Conservation (phyloP, 2,113 vertebrate species). For the Setophaga coronata region DNA sequence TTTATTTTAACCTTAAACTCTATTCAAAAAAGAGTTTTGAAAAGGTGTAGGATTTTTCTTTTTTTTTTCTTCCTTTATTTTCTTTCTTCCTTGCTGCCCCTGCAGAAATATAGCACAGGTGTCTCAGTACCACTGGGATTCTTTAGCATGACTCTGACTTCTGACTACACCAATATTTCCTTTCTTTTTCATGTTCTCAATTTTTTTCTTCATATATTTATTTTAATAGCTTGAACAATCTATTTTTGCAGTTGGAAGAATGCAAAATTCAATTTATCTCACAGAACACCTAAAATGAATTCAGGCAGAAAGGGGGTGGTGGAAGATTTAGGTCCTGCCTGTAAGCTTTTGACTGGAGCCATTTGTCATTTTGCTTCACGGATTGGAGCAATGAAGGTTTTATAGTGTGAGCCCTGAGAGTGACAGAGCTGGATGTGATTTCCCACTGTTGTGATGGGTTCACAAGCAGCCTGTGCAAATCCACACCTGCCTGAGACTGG, state of each 20-base stretch:
- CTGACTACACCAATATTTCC: background rate
- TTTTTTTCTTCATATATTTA: slow-evolving; percentile 13
- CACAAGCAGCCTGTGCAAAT: background rate
- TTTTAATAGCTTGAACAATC: slow-evolving; percentile 51
- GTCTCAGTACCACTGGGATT: background rate
- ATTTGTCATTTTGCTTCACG: slow-evolving; percentile 52
- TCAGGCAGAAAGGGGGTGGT: background rate
- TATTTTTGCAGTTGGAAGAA: slow-evolving; percentile 51
- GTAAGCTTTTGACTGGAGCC: slow-evolving; percentile 57
- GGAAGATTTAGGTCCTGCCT: slow-evolving; percentile 62
- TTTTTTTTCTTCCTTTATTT: background rate
- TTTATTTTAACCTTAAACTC: background rate
- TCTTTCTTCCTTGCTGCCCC: background rate
- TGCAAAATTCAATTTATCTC: slow-evolving; percentile 58
- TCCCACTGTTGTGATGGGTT: background rate
- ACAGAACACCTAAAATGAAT: slow-evolving; percentile 60
- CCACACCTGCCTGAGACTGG: background rate
- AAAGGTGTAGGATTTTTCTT: background rate
- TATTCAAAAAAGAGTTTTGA: background rate
- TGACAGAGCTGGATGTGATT: slow-evolving; percentile 29
- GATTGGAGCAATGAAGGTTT: slow-evolving; percentile 53
- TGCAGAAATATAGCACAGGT: background rate
- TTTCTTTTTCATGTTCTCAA: background rate
- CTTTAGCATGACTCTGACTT: background rate
- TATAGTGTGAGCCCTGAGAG: slow-evolving; percentile 26